Percentiles rank a stretch among this genome's conserved stretches.
These are phyloP conservation scores for Terrapene triunguis DNA, from an alignment of 2,113 vertebrate species.

Conservation along the genomic window DNA sequence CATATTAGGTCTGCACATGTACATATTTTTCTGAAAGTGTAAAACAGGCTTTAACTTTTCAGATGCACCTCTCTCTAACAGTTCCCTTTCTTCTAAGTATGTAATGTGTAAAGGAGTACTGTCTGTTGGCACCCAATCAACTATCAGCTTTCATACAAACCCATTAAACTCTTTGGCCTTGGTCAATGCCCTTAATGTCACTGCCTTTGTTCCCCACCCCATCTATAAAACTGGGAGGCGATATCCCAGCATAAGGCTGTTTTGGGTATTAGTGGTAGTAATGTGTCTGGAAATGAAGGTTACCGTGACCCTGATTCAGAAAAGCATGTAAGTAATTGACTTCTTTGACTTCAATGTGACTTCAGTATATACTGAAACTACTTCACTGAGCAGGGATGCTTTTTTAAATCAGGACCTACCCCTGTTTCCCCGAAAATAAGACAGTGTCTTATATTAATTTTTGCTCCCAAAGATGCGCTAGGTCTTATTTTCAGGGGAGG, in stretches of 20 bases:
- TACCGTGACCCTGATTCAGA: not conserved
- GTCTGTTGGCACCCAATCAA: not conserved
- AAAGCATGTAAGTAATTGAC: not conserved
- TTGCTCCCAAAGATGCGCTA: too few relatives aligned
- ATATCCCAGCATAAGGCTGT: not conserved
- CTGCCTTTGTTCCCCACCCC: not conserved
- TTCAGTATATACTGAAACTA: not conserved
- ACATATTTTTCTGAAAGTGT: not conserved
- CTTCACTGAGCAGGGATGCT: not conserved
- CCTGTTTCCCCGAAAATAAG: too few relatives aligned
- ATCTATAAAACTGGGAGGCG: not conserved
- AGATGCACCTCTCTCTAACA: not conserved
- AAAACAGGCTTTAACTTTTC: not conserved
- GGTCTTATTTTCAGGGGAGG: too few relatives aligned
- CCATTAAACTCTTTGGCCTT: not conserved
- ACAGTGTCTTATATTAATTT: too few relatives aligned
- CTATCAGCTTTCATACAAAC: not conserved
- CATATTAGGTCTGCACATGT: not conserved
- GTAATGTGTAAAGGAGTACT: not conserved
- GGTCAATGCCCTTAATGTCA: not conserved
- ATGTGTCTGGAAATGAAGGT: not conserved
- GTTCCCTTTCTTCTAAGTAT: not conserved
- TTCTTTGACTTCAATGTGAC: not conserved
- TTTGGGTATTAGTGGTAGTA: not conserved
- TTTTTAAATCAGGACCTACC: not conserved